Base-by-base conservation (phyloP, 2,113 vertebrate species). In the Cynoglossus semilaevis region DNA sequence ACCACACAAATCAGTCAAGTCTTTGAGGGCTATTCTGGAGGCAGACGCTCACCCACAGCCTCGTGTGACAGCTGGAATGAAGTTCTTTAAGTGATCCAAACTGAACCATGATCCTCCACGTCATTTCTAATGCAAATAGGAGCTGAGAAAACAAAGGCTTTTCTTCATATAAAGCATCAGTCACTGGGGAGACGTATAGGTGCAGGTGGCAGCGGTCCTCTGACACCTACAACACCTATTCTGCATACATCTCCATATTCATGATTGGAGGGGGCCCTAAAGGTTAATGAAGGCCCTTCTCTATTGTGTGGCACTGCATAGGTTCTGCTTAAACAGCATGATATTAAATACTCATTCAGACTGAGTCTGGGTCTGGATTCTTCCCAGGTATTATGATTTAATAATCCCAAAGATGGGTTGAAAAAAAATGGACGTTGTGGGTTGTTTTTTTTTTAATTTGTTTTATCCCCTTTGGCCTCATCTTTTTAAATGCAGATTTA, bases 211-310 rank as follows among this genome's bases (percentile, higher is more conserved):
- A 75, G 79, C 67, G 56, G 71, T 72, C 73, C 58, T 68, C 62
- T 56, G 71, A 80, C 80, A 88, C 81, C 79, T 85, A 79, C 67
- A 81, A 81, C 83, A 85, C 82, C 80, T 77, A 67, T 63, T 87
- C 80, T 81, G 80, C 80, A 86, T 82, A 81, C 41, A 82, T 85
- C 76, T 86, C 56, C 83, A 87, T 88, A 86, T 86, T 87, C 82
- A 83, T 87, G 80, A 79, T 76, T 75, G 40, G 63, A 70, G 63
- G 55, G 51, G 67, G 72, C 76, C 75, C 79, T 78, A 85, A 87
- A 88, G 87, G 85, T 87, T 83, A 86, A 86, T 85, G 85, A 82
- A 79, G 64, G 78, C 81, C 68, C 76, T 69, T 81, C 64, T 72
- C 86, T 81, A 73, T 81, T 81, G 80, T 88, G 81, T 74, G 66